Base-by-base conservation (phyloP, 2,797 vertebrate genomes). In the Synanceia verrucosa region DNA sequence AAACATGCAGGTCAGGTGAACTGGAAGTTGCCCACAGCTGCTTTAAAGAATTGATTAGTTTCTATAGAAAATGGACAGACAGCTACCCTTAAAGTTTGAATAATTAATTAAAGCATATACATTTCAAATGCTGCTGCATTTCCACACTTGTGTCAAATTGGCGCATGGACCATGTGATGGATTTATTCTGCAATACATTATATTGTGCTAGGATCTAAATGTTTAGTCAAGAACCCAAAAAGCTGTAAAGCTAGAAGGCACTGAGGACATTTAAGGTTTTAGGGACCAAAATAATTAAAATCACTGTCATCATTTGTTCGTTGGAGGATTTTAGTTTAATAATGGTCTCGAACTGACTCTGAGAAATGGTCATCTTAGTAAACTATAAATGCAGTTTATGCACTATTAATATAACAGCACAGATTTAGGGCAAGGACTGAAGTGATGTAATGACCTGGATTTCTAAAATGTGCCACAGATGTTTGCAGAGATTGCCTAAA, bases 401-500 rank as follows among this genome's bases (percentile, higher is more conserved):
- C n/a, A 41, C 50, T 43, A 60, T 55, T 66, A 48, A 63, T 66
- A 60, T 8, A 50, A 65, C 48, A 50, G 44, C 52, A 51, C 47
- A 50, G 31, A 83, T 77, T 72, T 36, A 73, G 46, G 65, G 33
- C 47, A 79, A 68, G 29, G 26, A 60, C 68, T 31, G 29, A 24
- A 50, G 74, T 81, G 13, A 80, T 60, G 51, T 64, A 63, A 79
- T 85, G 83, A 75, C 76, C 76, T 84, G 66, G 61, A 74, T 86
- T 81, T 73, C 64, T 64, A 0, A 68, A 76, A 79, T 62, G 62
- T 59, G 70, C 62, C 70, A 76, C 83, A 87, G 76, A 83, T 89
- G 85, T 82, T 85, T 72, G 13, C 29, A 65, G 66, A 73, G 26
- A 70, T 64, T 62, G 58, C 66, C 71, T 70, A 65, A 78, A 83